Conservation (phyloP, 37 sponge, comb jelly and placozoan species). For the Theonella swinhoei region DNA sequence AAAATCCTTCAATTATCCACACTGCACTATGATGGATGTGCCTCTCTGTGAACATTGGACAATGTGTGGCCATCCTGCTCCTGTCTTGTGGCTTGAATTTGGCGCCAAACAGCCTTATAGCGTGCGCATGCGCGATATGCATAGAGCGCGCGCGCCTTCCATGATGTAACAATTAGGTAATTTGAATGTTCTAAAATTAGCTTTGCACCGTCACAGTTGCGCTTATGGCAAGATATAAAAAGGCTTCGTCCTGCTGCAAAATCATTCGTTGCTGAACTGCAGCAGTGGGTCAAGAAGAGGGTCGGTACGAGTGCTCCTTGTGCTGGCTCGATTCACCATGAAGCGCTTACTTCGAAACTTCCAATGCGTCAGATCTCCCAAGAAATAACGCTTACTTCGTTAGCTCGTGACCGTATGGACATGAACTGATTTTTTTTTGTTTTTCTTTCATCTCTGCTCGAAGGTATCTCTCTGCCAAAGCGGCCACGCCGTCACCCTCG, state of each 20-base stretch:
- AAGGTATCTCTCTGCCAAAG: slow-evolving; percentile 42
- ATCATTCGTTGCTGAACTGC: neutral
- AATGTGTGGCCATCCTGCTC: neutral
- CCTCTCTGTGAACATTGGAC: slow-evolving; percentile 45
- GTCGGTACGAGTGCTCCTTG: neutral
- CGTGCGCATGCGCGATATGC: too few species aligned
- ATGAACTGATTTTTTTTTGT: neutral
- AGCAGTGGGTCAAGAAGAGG: slow-evolving; percentile 6
- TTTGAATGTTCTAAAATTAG: too few species aligned
- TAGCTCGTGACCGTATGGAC: neutral
- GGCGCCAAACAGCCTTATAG: neutral
- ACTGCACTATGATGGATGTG: slow-evolving; percentile 66
- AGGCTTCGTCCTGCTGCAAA: neutral
- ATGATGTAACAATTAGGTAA: too few species aligned
- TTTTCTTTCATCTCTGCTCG: slow-evolving; percentile 9
- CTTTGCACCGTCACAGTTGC: too few species aligned
- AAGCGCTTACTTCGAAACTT: slow-evolving; percentile 1
- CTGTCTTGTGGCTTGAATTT: neutral
- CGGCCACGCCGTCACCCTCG: slow-evolving; percentile 70
- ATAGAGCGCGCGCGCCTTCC: too few species aligned
- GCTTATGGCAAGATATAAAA: neutral
- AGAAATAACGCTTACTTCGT: slow-evolving; percentile 19
- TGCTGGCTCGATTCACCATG: neutral
- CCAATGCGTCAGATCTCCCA: neutral
- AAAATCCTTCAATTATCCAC: slow-evolving; percentile 63